Base-by-base conservation (phyloP, 2,113 vertebrate genomes). In the Centrocercus urophasianus region DNA sequence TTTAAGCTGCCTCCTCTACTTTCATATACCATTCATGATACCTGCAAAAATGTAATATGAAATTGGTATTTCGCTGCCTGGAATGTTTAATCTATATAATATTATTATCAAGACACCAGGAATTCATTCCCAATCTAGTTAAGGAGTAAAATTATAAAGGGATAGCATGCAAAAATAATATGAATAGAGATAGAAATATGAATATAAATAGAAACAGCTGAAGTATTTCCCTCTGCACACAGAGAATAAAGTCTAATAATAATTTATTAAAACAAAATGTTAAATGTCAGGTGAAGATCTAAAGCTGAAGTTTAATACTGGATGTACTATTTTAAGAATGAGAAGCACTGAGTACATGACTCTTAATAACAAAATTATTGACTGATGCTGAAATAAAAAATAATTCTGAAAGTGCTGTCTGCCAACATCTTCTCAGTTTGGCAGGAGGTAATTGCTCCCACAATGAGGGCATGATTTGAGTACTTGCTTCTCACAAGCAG, bases 111-210 rank as follows among this genome's bases (percentile, higher is more conserved):
- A 93, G 91, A 86, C 69, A 67, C 47, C 71, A 81, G 89, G 85
- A 93, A 94, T 83, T 88, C 69, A 93, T 88, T 97, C 82, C 85
- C 72, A 81, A 12, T 56, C 72, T 57, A 89, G 85, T 77, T 89
- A 88, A 88, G 57, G 30, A 88, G 40, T 93, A 96, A 97, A 97
- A 94, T 96, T 96, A 96, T 95, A 97, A 94, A 86, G 85, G 82
- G 76, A 88, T 48, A 19, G 34, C 80, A 83, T 90, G 89, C 82
- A 95, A 93, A 96, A 95, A 88, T 91, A 96, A 96, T 69, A 83
- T 28, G 22, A 95, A 74, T 93, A 34, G 34, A 34, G 34, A 34
- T 34, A 34, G 34, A 34, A 34, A 34, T 34, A 34, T 34, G 34
- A 34, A 34, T 34, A 34, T 34, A 94, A 95, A 85, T 97, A 38